These are phyloP conservation scores for Trachymyrmex septentrionalis DNA, from an alignment of 1,140 invertebrate species.

Conservation along the genomic window DNA sequence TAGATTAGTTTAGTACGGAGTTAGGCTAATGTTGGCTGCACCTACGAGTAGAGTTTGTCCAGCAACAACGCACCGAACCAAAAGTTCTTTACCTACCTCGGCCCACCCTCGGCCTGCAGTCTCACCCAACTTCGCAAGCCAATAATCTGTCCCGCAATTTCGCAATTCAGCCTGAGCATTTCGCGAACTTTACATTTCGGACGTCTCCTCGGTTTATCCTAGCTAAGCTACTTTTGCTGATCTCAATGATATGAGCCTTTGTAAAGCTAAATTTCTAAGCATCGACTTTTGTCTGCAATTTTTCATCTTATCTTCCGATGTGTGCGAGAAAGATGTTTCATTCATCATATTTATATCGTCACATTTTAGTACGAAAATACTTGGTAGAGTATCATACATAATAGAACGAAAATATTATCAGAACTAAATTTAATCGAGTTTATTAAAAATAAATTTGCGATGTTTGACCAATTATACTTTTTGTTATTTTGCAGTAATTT, in stretches of 20 bases:
- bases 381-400: not conserved
- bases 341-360: not conserved
- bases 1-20: slow-evolving; percentile 83
- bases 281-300: slow-evolving; percentile 24
- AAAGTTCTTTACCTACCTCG: slow-evolving; percentile 81
- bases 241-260: slow-evolving; percentile 54
- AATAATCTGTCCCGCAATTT: slow-evolving; percentile 81
- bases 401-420: not conserved
- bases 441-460: not conserved
- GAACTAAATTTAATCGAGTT: not conserved
- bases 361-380: not conserved
- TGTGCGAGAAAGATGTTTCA: not conserved
- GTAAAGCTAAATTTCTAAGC: slow-evolving; percentile 36
- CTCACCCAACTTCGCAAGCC: slow-evolving; percentile 78
- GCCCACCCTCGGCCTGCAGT: slow-evolving; percentile 73
- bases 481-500: not conserved
- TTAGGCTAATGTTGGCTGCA: slow-evolving; percentile 82
- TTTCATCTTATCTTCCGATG: not conserved
- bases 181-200: slow-evolving; percentile 69
- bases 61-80: slow-evolving; percentile 77
- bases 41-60: slow-evolving; percentile 80
- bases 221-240: slow-evolving; percentile 73
- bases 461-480: not conserved
- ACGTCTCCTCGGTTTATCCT: slow-evolving; percentile 73
- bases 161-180: slow-evolving; percentile 75